A percentile compares a stretch with the other conserved stretches of the same genome.
Conservation (phyloP, 2,888 invertebrate genomes). For the Hololepta plana region DNA sequence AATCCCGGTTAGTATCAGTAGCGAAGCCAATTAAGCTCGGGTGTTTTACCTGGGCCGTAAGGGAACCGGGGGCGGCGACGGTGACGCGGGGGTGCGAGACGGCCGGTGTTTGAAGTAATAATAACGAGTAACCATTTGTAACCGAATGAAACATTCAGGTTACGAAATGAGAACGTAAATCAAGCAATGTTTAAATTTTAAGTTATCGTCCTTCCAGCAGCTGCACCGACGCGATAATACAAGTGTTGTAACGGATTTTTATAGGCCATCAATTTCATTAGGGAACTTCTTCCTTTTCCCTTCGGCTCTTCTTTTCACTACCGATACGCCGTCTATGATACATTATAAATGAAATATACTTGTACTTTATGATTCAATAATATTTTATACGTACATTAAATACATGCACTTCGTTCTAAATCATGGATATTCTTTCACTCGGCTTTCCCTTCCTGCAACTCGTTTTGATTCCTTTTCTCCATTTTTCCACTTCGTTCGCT, state of each 20-base stretch:
- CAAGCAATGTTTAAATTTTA: conserved; percentile 12
- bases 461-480: too few species aligned
- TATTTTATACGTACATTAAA: too few species aligned
- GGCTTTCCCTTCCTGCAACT: too few species aligned
- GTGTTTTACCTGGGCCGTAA: conserved; percentile 17
- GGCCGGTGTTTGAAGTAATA: conserved; percentile 24
- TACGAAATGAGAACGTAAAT: conserved; percentile 18
- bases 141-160: conserved; percentile 23
- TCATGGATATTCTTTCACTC: too few species aligned
- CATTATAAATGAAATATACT: conserved; percentile 8
- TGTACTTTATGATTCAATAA: conserved; percentile 8
- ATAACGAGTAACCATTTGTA: conserved; percentile 23
- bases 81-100: too few species aligned
- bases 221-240: conserved; percentile 8
- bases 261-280: conserved; percentile 9
- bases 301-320: too few species aligned
- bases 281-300: too few species aligned
- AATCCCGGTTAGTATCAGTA: conserved; percentile 20
- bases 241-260: conserved; percentile 9
- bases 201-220: conserved; percentile 7
- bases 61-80: too few species aligned
- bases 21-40: conserved; percentile 22
- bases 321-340: conserved; percentile 5
- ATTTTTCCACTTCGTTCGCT: too few species aligned
- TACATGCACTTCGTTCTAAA: too few species aligned